phyloP scores from a whole-genome alignment of 2,797 vertebrate species.

The Danio albolineatus region DNA sequence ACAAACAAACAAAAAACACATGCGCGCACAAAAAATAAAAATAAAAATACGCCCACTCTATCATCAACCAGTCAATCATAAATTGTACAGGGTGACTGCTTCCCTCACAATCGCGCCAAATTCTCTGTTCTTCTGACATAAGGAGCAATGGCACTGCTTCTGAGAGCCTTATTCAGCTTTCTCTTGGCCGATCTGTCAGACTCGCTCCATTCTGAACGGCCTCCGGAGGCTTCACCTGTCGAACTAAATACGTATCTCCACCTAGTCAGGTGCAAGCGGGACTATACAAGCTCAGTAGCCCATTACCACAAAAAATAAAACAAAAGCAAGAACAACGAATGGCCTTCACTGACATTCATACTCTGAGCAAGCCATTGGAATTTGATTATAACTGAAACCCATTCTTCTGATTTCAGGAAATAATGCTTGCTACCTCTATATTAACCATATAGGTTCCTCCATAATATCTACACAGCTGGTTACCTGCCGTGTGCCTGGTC shows the following conservation, averaged over 20 bases:
- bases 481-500: too few species aligned
- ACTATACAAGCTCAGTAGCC: conserved; percentile 70
- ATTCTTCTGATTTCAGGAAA: conserved; percentile 1
- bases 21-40: not conserved
- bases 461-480: too few species aligned
- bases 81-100: conserved; percentile 1
- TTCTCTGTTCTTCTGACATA: conserved; percentile 35
- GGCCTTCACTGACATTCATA: conserved; percentile 63
- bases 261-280: conserved; percentile 71
- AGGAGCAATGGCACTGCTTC: conserved; percentile 21
- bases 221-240: conserved; percentile 61
- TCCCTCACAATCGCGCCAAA: conserved; percentile 8
- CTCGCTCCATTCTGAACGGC: conserved; percentile 63
- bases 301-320: conserved; percentile 68
- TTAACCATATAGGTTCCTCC: too few species aligned
- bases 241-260: conserved; percentile 69
- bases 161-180: conserved; percentile 47
- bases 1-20: too few species aligned
- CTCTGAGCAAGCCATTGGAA: conserved; percentile 60
- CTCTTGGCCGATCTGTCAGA: conserved; percentile 71
- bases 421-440: not conserved
- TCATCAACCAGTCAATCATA: conserved; percentile 17
- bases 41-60: not conserved
- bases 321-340: conserved; percentile 31
- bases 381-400: conserved; percentile 49